Conservation (phyloP, 2,797 vertebrate species). For the Eospalax fontanierii region DNA sequence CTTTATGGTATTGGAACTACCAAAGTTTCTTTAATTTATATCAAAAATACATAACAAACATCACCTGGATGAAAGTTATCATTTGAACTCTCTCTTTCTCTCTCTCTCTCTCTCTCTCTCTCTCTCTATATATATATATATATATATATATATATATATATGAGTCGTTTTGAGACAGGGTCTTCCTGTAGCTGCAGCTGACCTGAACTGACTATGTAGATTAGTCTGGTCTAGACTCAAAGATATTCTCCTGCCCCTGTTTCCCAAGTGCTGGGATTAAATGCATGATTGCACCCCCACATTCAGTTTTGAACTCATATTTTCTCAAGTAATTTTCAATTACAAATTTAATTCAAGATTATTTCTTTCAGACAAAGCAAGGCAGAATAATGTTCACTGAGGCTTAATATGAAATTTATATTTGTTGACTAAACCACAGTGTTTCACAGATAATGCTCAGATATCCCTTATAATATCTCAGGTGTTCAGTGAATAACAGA, state of each 20-base stretch:
- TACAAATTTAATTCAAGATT: not conserved
- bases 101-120: too few species aligned
- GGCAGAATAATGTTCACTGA: not conserved
- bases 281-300: too few species aligned
- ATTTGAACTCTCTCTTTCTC: too few species aligned
- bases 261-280: too few species aligned
- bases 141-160: too few species aligned
- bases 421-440: not conserved
- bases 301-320: conserved; percentile 5
- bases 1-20: not conserved
- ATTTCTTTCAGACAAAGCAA: not conserved
- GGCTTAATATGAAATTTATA: not conserved
- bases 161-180: too few species aligned
- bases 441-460: not conserved
- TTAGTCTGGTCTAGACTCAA: too few species aligned
- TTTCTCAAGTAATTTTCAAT: not conserved
- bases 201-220: too few species aligned
- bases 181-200: too few species aligned
- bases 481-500: not conserved
- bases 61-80: not conserved
- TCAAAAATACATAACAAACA: not conserved
- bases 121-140: too few species aligned
- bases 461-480: not conserved
- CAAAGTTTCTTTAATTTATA: not conserved
- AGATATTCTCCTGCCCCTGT: too few species aligned